Conservation (phyloP, 2,113 vertebrate genomes). For the Oxyura jamaicensis region DNA sequence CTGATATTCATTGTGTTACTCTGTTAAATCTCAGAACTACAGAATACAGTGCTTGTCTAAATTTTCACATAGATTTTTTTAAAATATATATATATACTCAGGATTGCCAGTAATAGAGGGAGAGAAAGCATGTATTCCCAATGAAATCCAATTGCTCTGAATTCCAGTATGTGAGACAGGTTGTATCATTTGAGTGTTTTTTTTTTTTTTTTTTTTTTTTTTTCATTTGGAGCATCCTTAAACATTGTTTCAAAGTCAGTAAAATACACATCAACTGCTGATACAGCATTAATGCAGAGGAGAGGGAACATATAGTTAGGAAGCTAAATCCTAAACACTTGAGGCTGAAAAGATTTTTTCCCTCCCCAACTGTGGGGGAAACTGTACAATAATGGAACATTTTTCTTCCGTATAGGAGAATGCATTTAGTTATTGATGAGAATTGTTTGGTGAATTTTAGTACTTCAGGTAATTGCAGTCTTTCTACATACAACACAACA, state of each 20-base stretch:
- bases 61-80: neutral
- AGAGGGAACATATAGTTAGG: neutral
- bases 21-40: constrained; percentile 57
- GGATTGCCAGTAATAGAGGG: neutral
- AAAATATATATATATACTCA: neutral
- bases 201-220: neutral
- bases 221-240: neutral
- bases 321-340: neutral
- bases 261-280: neutral
- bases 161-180: neutral
- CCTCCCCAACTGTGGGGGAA: neutral
- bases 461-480: neutral
- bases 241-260: constrained; percentile 13
- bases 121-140: neutral
- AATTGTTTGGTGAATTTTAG: neutral
- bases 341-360: neutral
- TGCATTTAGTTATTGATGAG: neutral
- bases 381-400: neutral
- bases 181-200: neutral
- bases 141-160: neutral
- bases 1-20: constrained; percentile 70
- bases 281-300: neutral
- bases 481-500: neutral
- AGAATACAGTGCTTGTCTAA: constrained; percentile 57
- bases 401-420: neutral